Conservation (phyloP, 37 sponge, comb jelly and placozoan species). For the Agelas oroides region DNA sequence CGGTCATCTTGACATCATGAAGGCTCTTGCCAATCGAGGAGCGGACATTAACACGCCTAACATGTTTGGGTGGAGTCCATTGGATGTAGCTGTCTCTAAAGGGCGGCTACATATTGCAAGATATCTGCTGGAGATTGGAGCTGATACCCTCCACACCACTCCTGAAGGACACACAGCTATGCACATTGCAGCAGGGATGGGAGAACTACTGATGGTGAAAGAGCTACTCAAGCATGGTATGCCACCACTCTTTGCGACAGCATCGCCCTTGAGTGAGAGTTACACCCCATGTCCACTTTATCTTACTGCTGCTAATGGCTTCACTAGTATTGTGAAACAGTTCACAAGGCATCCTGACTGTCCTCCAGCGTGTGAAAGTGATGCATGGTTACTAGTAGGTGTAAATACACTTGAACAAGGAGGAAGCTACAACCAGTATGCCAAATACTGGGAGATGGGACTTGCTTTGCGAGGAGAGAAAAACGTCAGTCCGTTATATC, state of each 20-base stretch:
- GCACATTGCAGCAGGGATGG: slow-evolving; percentile 14
- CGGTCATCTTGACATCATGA: neutral
- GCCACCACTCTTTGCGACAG: neutral
- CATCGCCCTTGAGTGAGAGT: neutral
- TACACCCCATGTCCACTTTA: slow-evolving; percentile 14
- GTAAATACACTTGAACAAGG: neutral
- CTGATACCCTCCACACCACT: neutral
- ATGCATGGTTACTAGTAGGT: neutral
- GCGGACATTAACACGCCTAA: slow-evolving; percentile 10
- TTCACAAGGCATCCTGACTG: neutral
- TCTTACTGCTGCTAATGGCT: neutral
- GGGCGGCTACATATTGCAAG: neutral
- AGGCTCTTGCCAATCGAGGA: neutral
- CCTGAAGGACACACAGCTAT: slow-evolving; percentile 4
- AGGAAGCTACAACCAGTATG: neutral
- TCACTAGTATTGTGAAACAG: neutral
- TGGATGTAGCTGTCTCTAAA: neutral
- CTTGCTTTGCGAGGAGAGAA: neutral
- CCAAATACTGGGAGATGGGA: neutral
- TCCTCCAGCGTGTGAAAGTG: neutral
- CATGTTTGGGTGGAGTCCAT: slow-evolving; percentile 3
- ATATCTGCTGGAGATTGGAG: slow-evolving; percentile 8
- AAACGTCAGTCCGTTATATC: neutral
- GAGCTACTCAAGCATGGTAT: slow-evolving; percentile 1
- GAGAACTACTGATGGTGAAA: neutral